Base-by-base conservation (phyloP, 2,888 invertebrate species). In the Parelbella ahira region DNA sequence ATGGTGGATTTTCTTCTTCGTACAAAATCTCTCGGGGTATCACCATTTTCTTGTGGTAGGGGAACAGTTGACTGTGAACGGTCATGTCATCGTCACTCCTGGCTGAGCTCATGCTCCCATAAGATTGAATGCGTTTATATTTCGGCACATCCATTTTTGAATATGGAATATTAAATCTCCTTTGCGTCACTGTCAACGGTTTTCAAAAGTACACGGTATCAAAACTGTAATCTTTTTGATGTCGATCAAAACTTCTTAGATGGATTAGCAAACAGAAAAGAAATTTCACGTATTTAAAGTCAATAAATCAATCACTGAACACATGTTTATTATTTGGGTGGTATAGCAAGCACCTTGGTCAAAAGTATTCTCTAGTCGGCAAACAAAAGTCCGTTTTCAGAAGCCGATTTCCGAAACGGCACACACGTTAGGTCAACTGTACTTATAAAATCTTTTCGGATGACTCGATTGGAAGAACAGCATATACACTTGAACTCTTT, bases 381-480 rank as follows among this genome's bases (percentile, higher is more conserved):
- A 4, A 15, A 15, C 15, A 15, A 13, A 3, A 13, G 11, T 12
- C 4, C 13, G 47, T 60, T 62, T 47, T 68, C 67, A 67, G 71
- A 69, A 63, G 38, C 53, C 52, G 56, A 63, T 67, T 18, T 39
- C 63, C 68, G 66, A 73, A 73, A 74, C 70, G 65, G 55, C 48
- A 21, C 37, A 42, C 50, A 45, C 33, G 49, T 45, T 58, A 55
- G 72, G 88, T 88, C 88, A 88, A 82, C 88, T 88, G 68, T 88
- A 87, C 58, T 88, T 88, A 50, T 80, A 88, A 54, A 84, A 88
- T 41, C 86, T 69, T 53, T 86, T 87, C 9, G 88, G 84, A 44
- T 87, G 86, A 62, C 81, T 80, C 41, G 79, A 70, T 67, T 83
- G 84, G 49, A 82, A 70, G 54, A 86, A 84, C 54, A 83, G 63